Percentiles rank a stretch among this genome's conserved stretches.
Evolutionary conservation across 2,888 invertebrate genomes (phyloP).

Genomic region (Stegana nigrithorax): DNA sequence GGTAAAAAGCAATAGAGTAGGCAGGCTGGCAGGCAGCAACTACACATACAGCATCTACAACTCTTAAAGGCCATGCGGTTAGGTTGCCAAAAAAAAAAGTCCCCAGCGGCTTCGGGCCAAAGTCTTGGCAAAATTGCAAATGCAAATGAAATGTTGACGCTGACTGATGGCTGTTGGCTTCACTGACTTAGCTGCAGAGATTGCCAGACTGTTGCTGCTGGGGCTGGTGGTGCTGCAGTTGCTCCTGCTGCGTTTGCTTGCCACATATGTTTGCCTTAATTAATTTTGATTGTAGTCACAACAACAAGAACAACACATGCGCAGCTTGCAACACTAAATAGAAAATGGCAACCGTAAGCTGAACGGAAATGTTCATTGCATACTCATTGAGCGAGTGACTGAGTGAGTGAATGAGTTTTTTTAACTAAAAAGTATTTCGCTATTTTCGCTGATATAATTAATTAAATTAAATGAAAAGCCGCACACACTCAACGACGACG

Average conservation of each 20-base stretch:
- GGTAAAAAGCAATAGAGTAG: not conserved
- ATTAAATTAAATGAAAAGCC: constrained; percentile 16
- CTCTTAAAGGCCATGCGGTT: not conserved
- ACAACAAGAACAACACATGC: not conserved
- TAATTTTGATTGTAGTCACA: constrained; percentile 17
- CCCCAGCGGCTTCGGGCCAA: too few relatives aligned
- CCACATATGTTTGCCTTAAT: constrained; percentile 12
- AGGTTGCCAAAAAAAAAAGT: not conserved
- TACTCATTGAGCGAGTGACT: not conserved
- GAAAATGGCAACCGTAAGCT: too few relatives aligned
- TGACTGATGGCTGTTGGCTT: too few relatives aligned
- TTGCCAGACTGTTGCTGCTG: not conserved
- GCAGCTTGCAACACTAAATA: not conserved
- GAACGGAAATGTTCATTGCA: constrained; percentile 17
- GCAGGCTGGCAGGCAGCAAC: not conserved
- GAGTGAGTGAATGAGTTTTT: not conserved
- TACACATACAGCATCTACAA: not conserved
- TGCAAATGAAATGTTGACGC: constrained; percentile 13
- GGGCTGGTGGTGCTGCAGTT: not conserved
- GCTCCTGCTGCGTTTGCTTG: not conserved
- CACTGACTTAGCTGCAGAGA: too few relatives aligned
- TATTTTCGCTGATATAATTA: constrained; percentile 8
- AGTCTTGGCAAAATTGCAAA: constrained; percentile 5
- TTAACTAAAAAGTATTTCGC: constrained; percentile 4
- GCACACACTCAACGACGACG: constrained; percentile 1